These are phyloP conservation scores for Lophotis ruficrista DNA, from an alignment of 2,113 vertebrate genomes.

Conservation along the genomic window DNA sequence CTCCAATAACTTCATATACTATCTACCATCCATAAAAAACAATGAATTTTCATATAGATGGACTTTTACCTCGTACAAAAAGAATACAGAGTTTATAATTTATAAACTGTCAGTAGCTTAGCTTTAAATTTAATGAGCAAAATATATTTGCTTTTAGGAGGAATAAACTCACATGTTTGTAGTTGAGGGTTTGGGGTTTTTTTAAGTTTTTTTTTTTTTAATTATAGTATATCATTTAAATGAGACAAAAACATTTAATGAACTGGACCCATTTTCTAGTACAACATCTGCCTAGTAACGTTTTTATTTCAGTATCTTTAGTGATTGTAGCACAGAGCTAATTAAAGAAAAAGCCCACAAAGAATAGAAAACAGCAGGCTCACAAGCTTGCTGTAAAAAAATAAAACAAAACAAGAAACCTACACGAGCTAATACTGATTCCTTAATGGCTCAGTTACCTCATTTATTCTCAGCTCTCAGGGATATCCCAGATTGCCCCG, in stretches of 20 bases:
- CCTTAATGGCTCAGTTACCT: conserved; percentile 7
- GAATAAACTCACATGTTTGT: background rate
- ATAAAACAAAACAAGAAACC: background rate
- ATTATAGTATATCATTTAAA: background rate
- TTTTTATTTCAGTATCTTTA: background rate
- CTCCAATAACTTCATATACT: background rate
- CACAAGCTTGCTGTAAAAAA: background rate
- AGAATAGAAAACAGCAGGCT: conserved; percentile 17
- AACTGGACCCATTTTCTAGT: background rate
- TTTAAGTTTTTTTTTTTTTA: background rate
- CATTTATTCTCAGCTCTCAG: conserved; percentile 20
- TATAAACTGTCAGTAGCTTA: background rate
- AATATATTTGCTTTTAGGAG: background rate
- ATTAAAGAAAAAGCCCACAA: background rate
- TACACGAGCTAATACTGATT: background rate
- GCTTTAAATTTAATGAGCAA: background rate
- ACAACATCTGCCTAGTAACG: background rate
- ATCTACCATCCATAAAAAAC: fast-evolving
- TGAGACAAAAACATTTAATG: background rate
- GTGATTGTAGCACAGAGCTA: conserved; percentile 4
- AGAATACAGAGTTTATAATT: background rate
- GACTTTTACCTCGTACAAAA: background rate
- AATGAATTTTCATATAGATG: background rate
- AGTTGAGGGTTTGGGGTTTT: fast-evolving
- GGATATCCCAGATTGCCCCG: background rate